phyloP scores from a whole-genome alignment of 1,140 invertebrate species.

The Aphidius ervi region DNA sequence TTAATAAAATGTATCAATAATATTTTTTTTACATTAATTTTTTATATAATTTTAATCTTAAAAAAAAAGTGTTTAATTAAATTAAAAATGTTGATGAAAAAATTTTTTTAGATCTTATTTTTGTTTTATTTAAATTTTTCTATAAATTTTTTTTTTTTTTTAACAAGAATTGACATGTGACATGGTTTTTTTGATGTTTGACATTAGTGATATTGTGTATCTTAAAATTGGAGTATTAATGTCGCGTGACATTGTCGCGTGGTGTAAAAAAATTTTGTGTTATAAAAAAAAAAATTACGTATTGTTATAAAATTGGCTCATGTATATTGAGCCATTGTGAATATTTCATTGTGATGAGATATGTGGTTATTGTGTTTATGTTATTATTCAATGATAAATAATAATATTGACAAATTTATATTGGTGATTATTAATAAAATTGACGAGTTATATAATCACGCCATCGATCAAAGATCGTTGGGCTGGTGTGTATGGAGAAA shows the following conservation, averaged over 20 bases:
- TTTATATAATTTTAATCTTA: no score
- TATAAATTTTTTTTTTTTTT: no score
- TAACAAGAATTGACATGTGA: no score
- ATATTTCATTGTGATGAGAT: conserved; percentile 2
- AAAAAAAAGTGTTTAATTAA: no score
- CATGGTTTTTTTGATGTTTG: background rate
- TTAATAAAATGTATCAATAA: no score
- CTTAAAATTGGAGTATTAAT: background rate
- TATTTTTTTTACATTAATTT: no score
- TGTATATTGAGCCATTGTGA: conserved; percentile 10
- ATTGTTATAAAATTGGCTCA: background rate
- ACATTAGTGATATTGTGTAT: background rate
- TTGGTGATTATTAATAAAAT: conserved; percentile 6
- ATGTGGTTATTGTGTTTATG: conserved; percentile 11
- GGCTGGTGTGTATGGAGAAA: conserved; percentile 17
- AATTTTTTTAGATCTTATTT: no score
- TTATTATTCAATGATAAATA: background rate
- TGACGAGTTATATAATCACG: background rate
- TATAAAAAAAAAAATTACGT: background rate
- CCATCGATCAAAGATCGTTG: conserved; percentile 14
- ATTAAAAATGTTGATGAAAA: no score
- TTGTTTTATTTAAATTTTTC: no score
- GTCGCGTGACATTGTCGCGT: conserved; percentile 14
- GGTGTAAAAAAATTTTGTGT: conserved; percentile 13
- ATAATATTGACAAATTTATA: background rate